A percentile compares a stretch with the other conserved stretches of the same genome.
phyloP scores from a whole-genome alignment of 2,888 invertebrate species.

The Serripes groenlandicus region DNA sequence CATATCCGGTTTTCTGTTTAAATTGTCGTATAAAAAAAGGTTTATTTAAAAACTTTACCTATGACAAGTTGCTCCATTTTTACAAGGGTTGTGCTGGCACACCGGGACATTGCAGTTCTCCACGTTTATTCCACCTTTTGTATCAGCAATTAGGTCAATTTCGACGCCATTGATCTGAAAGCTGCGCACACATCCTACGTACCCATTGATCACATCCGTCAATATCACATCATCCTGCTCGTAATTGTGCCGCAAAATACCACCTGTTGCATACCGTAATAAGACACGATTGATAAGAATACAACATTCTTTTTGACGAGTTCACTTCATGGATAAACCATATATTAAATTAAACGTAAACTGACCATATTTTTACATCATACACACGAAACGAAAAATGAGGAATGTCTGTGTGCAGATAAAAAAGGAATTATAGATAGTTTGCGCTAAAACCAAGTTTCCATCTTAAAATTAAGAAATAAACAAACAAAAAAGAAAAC shows the following conservation, averaged over 20 bases:
- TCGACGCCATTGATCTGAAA: constrained; percentile 43
- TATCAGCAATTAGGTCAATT: constrained; percentile 31
- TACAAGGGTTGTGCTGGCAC: constrained; percentile 49
- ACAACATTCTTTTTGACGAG: neutral
- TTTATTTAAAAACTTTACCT: constrained; percentile 42
- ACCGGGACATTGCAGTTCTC: constrained; percentile 59
- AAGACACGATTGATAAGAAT: neutral
- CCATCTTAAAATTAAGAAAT: too few relatives aligned
- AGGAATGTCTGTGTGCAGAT: too few relatives aligned
- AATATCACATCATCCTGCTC: neutral
- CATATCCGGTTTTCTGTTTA: too few relatives aligned
- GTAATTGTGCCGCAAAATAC: constrained; percentile 26
- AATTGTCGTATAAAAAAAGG: too few relatives aligned
- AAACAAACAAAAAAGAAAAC: too few relatives aligned
- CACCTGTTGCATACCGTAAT: too few relatives aligned
- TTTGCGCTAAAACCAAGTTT: too few relatives aligned
- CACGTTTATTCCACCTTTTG: constrained; percentile 39
- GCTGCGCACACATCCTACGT: constrained; percentile 46
- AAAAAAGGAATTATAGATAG: too few relatives aligned
- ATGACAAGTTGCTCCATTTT: constrained; percentile 54
- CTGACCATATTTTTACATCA: too few relatives aligned
- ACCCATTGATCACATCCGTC: constrained; percentile 26
- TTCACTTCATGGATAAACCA: too few relatives aligned
- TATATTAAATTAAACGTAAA: too few relatives aligned
- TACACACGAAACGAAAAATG: too few relatives aligned